phyloP scores from a whole-genome alignment of 2,888 invertebrate genomes.

The Drosophila phalerata region DNA sequence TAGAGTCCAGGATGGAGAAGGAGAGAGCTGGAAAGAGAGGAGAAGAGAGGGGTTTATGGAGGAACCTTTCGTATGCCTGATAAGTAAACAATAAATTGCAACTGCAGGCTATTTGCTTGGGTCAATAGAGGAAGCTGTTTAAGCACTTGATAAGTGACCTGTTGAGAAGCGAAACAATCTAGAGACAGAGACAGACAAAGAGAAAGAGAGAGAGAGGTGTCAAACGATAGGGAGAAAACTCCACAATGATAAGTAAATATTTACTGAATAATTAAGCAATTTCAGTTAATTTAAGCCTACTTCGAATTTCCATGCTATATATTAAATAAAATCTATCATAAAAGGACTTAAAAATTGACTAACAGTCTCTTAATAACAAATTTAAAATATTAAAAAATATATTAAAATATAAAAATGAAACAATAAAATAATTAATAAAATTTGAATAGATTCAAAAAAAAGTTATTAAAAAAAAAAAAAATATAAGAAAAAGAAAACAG shows the following conservation, averaged over 20 bases:
- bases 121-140: conserved; percentile 54
- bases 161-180: conserved; percentile 55
- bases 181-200: background rate
- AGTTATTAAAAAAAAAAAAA: no score
- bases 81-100: conserved; percentile 76
- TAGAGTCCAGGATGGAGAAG: background rate
- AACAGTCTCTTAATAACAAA: background rate
- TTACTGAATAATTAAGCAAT: background rate
- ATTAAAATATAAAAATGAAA: background rate
- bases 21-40: no score
- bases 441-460: no score
- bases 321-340: background rate
- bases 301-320: background rate
- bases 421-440: no score
- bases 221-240: background rate
- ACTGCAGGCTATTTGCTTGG: conserved; percentile 71
- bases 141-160: conserved; percentile 62
- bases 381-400: background rate
- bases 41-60: background rate
- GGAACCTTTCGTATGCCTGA: conserved; percentile 23
- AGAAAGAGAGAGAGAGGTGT: background rate
- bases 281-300: background rate
- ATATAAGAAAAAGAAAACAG: no score
- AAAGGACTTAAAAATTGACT: background rate
- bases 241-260: conserved; percentile 27